phyloP scores from a whole-genome alignment of 2,888 invertebrate species.

The Polydrusus cervinus region DNA sequence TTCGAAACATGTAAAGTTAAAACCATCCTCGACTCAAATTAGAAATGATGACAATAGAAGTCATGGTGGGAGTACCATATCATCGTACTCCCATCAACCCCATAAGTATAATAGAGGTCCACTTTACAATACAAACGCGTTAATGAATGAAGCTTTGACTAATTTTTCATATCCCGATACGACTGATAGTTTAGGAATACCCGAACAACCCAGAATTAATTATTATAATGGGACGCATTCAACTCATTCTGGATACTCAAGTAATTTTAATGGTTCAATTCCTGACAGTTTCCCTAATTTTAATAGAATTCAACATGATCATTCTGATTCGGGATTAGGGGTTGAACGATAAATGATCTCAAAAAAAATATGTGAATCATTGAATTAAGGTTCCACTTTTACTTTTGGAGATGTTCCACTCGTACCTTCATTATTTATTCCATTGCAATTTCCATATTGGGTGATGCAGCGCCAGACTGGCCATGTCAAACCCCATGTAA shows the following conservation, averaged over 20 bases:
- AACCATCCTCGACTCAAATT: slow-evolving; percentile 54
- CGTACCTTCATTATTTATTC: too few relatives aligned
- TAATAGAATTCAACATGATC: slow-evolving; percentile 77
- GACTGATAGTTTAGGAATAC: slow-evolving; percentile 55
- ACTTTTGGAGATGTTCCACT: too few relatives aligned
- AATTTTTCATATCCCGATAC: slow-evolving; percentile 61
- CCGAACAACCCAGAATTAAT: slow-evolving; percentile 57
- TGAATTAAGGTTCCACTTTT: too few relatives aligned
- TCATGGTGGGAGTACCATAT: slow-evolving; percentile 35
- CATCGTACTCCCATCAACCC: slow-evolving; percentile 43
- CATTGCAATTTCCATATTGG: too few relatives aligned
- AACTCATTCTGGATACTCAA: slow-evolving; percentile 51
- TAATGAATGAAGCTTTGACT: slow-evolving; percentile 60
- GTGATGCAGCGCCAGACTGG: too few relatives aligned
- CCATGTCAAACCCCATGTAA: too few relatives aligned
- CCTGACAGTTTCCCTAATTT: slow-evolving; percentile 53
- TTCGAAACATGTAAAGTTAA: slow-evolving; percentile 76
- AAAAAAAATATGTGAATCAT: background rate
- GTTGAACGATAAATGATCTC: slow-evolving; percentile 72
- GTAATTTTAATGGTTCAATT: slow-evolving; percentile 53
- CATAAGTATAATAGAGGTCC: slow-evolving; percentile 52
- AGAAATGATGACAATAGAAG: slow-evolving; percentile 56
- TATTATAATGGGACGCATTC: slow-evolving; percentile 55
- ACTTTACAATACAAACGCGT: slow-evolving; percentile 51
- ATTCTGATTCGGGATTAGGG: slow-evolving; percentile 85